A percentile compares a stretch with the other conserved stretches of the same genome.
phyloP scores from a whole-genome alignment of 2,888 invertebrate genomes.

The Drosophila antonietae region DNA sequence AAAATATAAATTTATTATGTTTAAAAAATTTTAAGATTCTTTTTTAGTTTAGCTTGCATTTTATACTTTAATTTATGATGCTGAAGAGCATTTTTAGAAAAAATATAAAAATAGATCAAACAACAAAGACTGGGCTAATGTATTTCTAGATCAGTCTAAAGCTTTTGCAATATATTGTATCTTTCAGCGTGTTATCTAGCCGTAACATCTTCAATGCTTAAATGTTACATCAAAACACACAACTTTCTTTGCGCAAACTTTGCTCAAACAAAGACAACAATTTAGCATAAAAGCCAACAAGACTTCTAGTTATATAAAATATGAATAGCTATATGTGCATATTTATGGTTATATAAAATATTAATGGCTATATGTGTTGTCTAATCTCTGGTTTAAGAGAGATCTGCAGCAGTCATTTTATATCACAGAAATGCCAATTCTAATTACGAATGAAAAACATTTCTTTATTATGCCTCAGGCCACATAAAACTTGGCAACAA shows the following conservation, averaged over 20 bases:
- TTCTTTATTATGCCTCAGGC: not conserved
- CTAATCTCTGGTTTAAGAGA: not conserved
- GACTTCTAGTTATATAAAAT: constrained; percentile 1
- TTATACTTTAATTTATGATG: too few relatives aligned
- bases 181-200: not conserved
- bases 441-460: constrained; percentile 6
- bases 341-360: not conserved
- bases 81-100: too few relatives aligned
- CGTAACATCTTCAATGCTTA: not conserved
- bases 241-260: not conserved
- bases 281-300: not conserved
- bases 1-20: too few relatives aligned
- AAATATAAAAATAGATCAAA: not conserved
- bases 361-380: not conserved
- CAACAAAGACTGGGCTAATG: not conserved
- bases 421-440: not conserved
- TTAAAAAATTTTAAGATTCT: too few relatives aligned
- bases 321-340: too few relatives aligned
- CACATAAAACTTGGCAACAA: constrained; percentile 4
- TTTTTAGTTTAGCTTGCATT: too few relatives aligned
- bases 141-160: not conserved
- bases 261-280: not conserved
- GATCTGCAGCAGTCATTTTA: not conserved
- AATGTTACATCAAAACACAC: not conserved
- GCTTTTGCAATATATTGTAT: not conserved